Base-by-base conservation (phyloP, 2,888 invertebrate species). In the Nipponacmea schrenckii region DNA sequence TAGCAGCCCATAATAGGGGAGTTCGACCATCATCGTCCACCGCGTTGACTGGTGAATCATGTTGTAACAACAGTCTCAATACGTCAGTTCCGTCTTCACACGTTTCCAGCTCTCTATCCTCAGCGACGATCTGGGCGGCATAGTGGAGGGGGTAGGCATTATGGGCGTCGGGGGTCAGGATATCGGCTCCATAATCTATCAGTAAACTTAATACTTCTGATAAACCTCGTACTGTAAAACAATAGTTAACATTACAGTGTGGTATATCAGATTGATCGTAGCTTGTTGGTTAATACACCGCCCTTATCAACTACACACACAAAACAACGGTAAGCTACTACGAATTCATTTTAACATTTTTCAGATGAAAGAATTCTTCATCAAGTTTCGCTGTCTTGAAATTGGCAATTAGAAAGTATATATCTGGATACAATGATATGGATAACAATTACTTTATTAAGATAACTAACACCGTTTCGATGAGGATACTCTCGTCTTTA, bases 111-210 rank as follows among this genome's bases (percentile, higher is more conserved):
- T 17, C 68, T 56, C 15, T 24, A 24, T 56, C 56, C 7, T 20
- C 20, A 10, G 20, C 56, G 14, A 68, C 62, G 93, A 98, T 96
- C 90, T 98, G 97, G 17, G 98, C 97, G 0, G 98, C 97, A 90
- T 98, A 98, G 90, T 98, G 98, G 70, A 98, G 90, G 0, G 98
- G 97, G 84, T 94, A 96, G 20, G 98, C 98, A 26, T 97, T 96
- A 87, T 97, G 96, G 79, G 95, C 94, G 89, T 99, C 98, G 0
- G 96, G 93, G 0, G 94, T 94, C 17, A 95, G 94, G 10, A 96
- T 93, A 81, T 94, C 93, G 0, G 96, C 97, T 5, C 96, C 96
- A 1, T 84, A 93, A 2, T 94, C 93, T 80, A 97, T 90, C 64
- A 98, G 93, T 0, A 95, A 92, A 62, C 96, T 93, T 76, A 97